phyloP scores from a whole-genome alignment of 2,888 invertebrate species.

The Spilarctia lutea region DNA sequence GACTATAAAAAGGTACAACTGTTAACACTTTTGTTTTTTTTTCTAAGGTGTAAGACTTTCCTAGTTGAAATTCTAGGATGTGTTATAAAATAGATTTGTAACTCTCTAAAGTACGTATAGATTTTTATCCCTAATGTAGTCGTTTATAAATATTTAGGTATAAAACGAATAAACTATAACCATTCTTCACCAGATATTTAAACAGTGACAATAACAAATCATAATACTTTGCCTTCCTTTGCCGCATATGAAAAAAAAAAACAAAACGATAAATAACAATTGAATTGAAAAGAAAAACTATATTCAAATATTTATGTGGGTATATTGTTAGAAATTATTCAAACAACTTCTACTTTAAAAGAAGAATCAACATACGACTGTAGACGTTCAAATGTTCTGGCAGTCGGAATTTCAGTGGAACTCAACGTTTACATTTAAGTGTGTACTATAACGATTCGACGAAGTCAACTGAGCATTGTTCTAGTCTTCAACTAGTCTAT shows the following conservation, averaged over 20 bases:
- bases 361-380: background rate
- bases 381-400: slow-evolving; percentile 19
- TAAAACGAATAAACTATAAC: background rate
- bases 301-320: background rate
- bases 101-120: too few species aligned
- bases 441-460: slow-evolving; percentile 51
- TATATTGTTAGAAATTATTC: background rate
- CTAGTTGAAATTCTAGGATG: background rate
- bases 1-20: background rate
- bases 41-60: background rate
- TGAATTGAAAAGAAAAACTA: background rate
- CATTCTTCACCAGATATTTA: background rate
- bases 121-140: background rate
- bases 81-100: background rate
- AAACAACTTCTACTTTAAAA: background rate
- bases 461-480: slow-evolving; percentile 63
- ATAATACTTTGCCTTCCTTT: too few species aligned
- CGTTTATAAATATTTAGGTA: background rate
- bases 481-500: slow-evolving; percentile 68
- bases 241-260: too few species aligned
- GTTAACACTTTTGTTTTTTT: background rate
- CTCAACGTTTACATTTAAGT: slow-evolving; percentile 33
- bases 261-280: background rate
- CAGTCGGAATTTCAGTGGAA: slow-evolving; percentile 35
- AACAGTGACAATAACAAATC: background rate